Evolutionary conservation across 2,797 vertebrate genomes (phyloP).

Genomic region (Geotrypetes seraphini): DNA sequence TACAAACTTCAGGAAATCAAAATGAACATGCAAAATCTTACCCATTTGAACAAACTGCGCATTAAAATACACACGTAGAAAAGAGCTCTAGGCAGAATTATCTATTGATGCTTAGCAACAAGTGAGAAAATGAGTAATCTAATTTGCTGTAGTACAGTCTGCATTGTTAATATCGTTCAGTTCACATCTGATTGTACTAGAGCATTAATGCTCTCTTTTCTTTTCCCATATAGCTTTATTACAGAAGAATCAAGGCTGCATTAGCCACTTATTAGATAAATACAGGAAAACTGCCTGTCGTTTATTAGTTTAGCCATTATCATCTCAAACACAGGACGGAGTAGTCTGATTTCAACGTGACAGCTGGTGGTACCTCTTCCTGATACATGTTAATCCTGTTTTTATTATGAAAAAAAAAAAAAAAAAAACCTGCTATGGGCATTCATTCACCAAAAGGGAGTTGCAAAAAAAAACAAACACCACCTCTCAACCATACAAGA

Average conservation of each 20-base stretch:
- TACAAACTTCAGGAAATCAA: not conserved
- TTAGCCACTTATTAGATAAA: slow-evolving; percentile 56
- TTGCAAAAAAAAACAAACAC: slow-evolving; percentile 62
- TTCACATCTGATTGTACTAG: slow-evolving; percentile 43
- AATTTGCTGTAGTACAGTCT: slow-evolving; percentile 20
- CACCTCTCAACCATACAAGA: slow-evolving; percentile 43
- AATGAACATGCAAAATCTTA: not conserved
- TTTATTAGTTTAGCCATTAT: slow-evolving; percentile 78
- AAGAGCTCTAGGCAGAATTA: not conserved
- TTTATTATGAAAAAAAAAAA: slow-evolving; percentile 99
- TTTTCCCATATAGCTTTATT: slow-evolving; percentile 42
- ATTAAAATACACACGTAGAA: slow-evolving; percentile 4
- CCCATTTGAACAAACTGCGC: not conserved
- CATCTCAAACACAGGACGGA: slow-evolving; percentile 65
- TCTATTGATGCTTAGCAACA: slow-evolving; percentile 19
- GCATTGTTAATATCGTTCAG: slow-evolving; percentile 8
- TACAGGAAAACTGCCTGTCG: slow-evolving; percentile 58
- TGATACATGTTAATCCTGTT: slow-evolving; percentile 98
- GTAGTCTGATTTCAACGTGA: slow-evolving; percentile 86
- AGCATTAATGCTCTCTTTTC: slow-evolving; percentile 11
- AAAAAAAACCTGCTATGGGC: slow-evolving; percentile 80
- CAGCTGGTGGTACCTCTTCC: slow-evolving; percentile 90
- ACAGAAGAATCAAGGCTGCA: slow-evolving; percentile 31
- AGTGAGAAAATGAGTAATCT: slow-evolving; percentile 8
- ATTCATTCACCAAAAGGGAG: slow-evolving; percentile 74